Conservation (phyloP, 2,113 vertebrate genomes). For the Oncorhynchus nerka region DNA sequence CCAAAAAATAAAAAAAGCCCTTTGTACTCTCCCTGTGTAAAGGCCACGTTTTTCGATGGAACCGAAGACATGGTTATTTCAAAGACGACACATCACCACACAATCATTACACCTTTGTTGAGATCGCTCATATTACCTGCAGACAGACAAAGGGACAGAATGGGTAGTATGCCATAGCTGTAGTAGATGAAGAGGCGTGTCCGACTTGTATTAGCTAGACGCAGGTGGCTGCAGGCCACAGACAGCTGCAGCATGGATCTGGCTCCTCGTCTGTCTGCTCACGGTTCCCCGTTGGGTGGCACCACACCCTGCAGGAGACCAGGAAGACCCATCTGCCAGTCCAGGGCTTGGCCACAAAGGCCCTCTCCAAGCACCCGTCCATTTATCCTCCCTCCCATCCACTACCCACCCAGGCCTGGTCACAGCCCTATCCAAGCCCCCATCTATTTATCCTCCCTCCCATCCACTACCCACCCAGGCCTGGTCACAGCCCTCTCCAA, state of each 20-base stretch:
- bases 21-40: background rate
- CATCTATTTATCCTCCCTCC: conserved; percentile 16
- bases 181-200: conserved; percentile 11
- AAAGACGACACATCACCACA: background rate
- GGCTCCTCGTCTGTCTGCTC: conserved; percentile 59
- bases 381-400: conserved; percentile 21
- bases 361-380: conserved; percentile 3
- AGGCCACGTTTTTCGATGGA: background rate
- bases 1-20: background rate
- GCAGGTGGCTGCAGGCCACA: conserved; percentile 61
- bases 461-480: no score
- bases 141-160: background rate
- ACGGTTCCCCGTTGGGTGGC: conserved; percentile 65
- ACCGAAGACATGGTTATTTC: background rate
- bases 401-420: conserved; percentile 37
- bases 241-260: conserved; percentile 63
- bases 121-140: background rate
- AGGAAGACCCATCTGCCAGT: conserved; percentile 67
- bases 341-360: conserved; percentile 40
- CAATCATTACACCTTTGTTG: no score
- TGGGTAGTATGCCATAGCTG: background rate
- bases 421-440: conserved; percentile 28
- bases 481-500: no score
- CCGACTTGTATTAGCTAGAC: conserved; percentile 31
- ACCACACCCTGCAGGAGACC: conserved; percentile 61